phyloP scores from a whole-genome alignment of 2,797 vertebrate genomes.

The Sebastes alutus region DNA sequence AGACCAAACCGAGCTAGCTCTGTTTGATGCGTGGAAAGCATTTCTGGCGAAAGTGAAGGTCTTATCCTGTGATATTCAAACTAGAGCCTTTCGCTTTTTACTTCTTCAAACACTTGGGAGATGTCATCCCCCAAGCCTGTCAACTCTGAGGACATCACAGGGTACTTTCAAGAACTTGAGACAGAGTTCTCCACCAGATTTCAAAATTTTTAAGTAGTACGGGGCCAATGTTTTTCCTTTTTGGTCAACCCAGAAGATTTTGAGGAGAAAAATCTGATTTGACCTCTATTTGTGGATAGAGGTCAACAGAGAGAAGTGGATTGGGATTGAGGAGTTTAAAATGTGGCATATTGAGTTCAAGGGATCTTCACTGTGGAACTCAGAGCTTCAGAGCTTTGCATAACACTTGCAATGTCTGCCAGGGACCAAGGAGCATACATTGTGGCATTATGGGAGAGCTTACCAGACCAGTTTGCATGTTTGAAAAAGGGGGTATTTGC shows the following conservation, averaged over 20 bases:
- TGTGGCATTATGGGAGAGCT: not conserved
- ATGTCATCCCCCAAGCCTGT: not conserved
- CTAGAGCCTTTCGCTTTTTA: not conserved
- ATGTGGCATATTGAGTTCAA: too few relatives aligned
- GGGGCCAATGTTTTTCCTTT: not conserved
- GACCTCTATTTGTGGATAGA: not conserved
- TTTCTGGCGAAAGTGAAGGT: not conserved
- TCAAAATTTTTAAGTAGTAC: not conserved
- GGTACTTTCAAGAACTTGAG: not conserved
- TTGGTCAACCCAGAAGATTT: not conserved
- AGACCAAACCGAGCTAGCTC: not conserved
- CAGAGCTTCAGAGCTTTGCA: too few relatives aligned
- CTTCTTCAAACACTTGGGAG: not conserved
- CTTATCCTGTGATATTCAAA: not conserved
- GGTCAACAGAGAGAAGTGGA: not conserved
- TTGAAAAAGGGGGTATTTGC: not conserved
- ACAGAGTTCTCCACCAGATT: not conserved
- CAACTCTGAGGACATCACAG: not conserved
- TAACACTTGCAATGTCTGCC: not conserved
- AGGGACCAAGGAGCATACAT: not conserved
- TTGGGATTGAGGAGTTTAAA: not conserved
- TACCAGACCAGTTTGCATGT: not conserved
- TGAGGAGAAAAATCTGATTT: not conserved
- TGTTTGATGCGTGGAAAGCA: not conserved
- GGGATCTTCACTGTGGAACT: too few relatives aligned